Conservation (phyloP, 2,113 vertebrate genomes). For the Dolichotis patagonum region DNA sequence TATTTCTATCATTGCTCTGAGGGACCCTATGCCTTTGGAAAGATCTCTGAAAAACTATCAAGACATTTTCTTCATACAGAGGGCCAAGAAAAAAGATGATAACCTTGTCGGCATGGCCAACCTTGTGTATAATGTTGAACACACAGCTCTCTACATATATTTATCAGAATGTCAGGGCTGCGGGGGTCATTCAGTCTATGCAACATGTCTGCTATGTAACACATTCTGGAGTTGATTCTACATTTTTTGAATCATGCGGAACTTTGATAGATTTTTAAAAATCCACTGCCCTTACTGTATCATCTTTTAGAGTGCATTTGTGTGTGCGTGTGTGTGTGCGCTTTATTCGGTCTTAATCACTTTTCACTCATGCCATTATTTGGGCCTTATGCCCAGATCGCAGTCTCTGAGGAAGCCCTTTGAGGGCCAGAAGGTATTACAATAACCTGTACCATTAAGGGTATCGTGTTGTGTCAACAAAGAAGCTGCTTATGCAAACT, state of each 20-base stretch:
- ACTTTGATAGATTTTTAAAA: background rate
- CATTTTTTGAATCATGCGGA: background rate
- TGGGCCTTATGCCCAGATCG: background rate
- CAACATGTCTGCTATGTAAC: too few species aligned
- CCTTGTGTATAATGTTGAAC: background rate
- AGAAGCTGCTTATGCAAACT: conserved; percentile 52
- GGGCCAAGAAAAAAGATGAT: background rate
- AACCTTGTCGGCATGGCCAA: background rate
- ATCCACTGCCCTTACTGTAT: background rate
- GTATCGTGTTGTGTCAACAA: background rate
- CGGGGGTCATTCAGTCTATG: too few species aligned
- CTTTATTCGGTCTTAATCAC: too few species aligned
- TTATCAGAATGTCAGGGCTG: too few species aligned
- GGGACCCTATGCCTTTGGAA: background rate
- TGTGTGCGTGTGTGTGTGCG: background rate
- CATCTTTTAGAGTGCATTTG: background rate
- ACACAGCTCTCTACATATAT: too few species aligned
- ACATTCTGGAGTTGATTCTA: background rate
- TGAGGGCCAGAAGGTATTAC: background rate
- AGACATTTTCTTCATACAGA: background rate
- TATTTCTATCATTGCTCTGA: background rate
- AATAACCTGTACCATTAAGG: background rate
- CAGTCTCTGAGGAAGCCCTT: background rate
- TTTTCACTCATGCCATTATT: background rate
- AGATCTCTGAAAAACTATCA: background rate